Evolutionary conservation across 2,888 invertebrate species (phyloP).

Genomic region (Cryptus armator): DNA sequence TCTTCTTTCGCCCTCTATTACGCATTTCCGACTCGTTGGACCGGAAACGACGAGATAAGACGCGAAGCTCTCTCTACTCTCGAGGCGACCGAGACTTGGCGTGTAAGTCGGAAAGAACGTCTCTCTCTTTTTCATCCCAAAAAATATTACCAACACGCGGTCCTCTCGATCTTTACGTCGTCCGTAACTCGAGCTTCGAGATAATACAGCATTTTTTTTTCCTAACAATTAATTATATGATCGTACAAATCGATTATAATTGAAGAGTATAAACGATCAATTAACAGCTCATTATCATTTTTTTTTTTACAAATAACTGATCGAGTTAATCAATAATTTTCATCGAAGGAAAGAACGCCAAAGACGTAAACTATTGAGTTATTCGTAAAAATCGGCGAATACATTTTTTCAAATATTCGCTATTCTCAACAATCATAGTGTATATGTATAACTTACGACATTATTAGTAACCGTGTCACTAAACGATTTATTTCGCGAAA

Average conservation of each 20-base stretch:
- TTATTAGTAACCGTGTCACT: too few species aligned
- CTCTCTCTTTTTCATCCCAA: constrained; percentile 74
- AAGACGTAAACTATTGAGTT: too few species aligned
- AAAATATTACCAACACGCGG: constrained; percentile 81
- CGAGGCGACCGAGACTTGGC: constrained; percentile 53
- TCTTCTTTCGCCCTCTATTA: constrained; percentile 81
- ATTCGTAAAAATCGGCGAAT: too few species aligned
- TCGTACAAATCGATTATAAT: too few species aligned
- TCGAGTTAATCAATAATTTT: too few species aligned
- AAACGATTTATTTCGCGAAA: too few species aligned
- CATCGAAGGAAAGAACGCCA: not conserved
- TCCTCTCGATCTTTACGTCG: constrained; percentile 76
- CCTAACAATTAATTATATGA: not conserved
- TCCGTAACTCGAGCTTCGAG: constrained; percentile 73
- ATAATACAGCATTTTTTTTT: not conserved
- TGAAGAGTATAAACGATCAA: too few species aligned
- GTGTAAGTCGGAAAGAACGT: constrained; percentile 66
- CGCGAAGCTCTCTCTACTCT: constrained; percentile 70
- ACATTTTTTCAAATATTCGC: too few species aligned
- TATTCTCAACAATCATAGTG: not conserved
- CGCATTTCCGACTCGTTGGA: constrained; percentile 85
- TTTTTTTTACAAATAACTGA: not conserved
- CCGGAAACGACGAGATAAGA: constrained; percentile 85
- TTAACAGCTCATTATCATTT: not conserved
- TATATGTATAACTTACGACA: not conserved